Percentiles rank a stretch among this genome's conserved stretches.
phyloP scores from a whole-genome alignment of 92 coral and sea anemone species.

The Phymanthus crucifer region DNA sequence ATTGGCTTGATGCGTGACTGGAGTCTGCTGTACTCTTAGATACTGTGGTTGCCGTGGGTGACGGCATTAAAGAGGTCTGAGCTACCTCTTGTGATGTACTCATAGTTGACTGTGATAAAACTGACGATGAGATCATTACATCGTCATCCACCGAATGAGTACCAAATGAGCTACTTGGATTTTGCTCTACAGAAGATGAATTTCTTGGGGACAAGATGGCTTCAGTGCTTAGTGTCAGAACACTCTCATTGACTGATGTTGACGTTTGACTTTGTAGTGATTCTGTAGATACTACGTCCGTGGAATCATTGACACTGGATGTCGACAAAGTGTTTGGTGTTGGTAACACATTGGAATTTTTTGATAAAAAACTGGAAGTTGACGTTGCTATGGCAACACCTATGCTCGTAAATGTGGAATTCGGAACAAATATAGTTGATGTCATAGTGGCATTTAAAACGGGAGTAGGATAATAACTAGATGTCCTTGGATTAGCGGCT shows the following conservation, averaged over 20 bases:
- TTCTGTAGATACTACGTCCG: neutral
- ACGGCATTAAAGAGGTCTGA: slow-evolving; percentile 2
- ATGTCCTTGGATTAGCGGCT: neutral
- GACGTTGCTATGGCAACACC: neutral
- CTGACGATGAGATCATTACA: neutral
- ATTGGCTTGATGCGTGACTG: slow-evolving; percentile 1
- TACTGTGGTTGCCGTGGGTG: slow-evolving; percentile 17
- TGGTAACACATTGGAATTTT: neutral
- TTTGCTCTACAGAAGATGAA: neutral
- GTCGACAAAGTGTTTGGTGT: neutral
- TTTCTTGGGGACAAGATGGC: neutral
- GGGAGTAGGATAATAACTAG: neutral
- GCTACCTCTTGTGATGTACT: neutral
- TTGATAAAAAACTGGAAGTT: neutral
- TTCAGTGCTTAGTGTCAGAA: neutral
- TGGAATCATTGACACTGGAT: neutral
- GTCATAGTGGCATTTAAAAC: neutral
- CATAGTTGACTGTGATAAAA: neutral
- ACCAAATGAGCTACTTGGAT: neutral
- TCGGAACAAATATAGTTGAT: no score
- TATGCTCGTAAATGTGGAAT: neutral
- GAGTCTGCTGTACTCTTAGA: neutral
- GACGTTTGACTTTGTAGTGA: neutral
- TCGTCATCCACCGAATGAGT: neutral
- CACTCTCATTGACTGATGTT: neutral